Percentiles rank a stretch among this genome's conserved stretches.
phyloP scores from a whole-genome alignment of 37 sponge, comb jelly and placozoan genomes.

The Hormiphora californensis region DNA sequence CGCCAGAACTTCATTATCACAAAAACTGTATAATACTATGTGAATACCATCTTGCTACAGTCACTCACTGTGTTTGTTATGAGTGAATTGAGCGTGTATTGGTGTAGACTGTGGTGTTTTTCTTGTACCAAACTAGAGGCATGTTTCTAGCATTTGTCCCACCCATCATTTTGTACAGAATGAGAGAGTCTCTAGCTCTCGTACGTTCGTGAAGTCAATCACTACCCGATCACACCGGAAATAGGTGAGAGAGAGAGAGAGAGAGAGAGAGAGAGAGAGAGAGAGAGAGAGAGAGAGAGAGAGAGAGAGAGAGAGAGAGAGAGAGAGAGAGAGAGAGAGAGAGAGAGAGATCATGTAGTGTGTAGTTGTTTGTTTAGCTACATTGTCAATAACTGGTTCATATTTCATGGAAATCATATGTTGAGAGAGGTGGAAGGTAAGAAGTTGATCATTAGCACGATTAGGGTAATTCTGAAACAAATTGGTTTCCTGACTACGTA shows the following conservation, averaged over 20 bases:
- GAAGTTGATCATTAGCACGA: background rate
- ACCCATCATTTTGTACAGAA: no score
- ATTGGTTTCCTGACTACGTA: background rate
- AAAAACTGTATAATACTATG: no score
- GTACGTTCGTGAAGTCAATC: no score
- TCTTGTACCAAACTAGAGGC: no score
- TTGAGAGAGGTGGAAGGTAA: no score
- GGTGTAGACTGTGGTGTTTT: no score
- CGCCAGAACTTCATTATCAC: no score
- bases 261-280: background rate
- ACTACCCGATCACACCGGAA: background rate
- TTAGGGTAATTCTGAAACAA: background rate
- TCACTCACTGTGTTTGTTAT: no score
- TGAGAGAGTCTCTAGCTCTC: no score
- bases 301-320: background rate
- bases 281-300: background rate
- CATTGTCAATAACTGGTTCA: background rate
- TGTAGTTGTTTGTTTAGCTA: background rate
- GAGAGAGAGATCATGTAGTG: background rate
- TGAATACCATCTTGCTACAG: no score
- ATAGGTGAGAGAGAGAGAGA: background rate
- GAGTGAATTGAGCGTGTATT: no score
- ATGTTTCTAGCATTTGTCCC: no score
- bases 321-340: background rate
- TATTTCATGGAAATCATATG: background rate